Conservation (phyloP, 1,140 invertebrate genomes). For the Bombus impatiens region DNA sequence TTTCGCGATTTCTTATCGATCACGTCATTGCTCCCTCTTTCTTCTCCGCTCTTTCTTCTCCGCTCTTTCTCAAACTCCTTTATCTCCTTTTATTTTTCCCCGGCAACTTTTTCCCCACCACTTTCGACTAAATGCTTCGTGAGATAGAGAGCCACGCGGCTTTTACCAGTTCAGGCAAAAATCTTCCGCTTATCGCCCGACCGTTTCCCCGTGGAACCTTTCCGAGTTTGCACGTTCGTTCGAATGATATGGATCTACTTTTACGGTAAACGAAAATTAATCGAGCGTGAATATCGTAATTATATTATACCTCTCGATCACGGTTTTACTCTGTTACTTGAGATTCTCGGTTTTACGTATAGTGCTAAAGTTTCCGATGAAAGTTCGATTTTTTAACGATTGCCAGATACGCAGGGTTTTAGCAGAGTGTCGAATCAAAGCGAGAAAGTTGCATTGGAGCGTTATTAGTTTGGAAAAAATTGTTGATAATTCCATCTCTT, state of each 20-base stretch:
- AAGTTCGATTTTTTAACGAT: background rate
- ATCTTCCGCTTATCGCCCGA: slow-evolving; percentile 21
- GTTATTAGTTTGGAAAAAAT: background rate
- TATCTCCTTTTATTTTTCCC: slow-evolving; percentile 22
- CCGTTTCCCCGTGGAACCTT: background rate
- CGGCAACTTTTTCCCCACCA: slow-evolving; percentile 17
- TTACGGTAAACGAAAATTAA: background rate
- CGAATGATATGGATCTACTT: background rate
- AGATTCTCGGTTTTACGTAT: background rate
- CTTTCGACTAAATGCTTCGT: slow-evolving; percentile 15
- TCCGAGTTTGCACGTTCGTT: background rate
- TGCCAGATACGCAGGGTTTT: background rate
- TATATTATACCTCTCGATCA: background rate
- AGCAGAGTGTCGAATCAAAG: background rate
- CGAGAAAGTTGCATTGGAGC: background rate
- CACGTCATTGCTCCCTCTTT: slow-evolving; percentile 18
- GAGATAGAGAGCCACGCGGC: slow-evolving; percentile 28
- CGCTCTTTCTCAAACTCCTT: slow-evolving; percentile 1
- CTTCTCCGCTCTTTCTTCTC: background rate
- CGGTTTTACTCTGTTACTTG: background rate
- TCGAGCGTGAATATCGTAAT: background rate
- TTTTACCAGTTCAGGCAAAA: slow-evolving; percentile 19
- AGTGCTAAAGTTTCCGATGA: background rate
- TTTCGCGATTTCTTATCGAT: slow-evolving; percentile 67
- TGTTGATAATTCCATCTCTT: too few relatives aligned